Evolutionary conservation across 2,113 vertebrate species (phyloP).

Genomic region (Cyprinus carpio): DNA sequence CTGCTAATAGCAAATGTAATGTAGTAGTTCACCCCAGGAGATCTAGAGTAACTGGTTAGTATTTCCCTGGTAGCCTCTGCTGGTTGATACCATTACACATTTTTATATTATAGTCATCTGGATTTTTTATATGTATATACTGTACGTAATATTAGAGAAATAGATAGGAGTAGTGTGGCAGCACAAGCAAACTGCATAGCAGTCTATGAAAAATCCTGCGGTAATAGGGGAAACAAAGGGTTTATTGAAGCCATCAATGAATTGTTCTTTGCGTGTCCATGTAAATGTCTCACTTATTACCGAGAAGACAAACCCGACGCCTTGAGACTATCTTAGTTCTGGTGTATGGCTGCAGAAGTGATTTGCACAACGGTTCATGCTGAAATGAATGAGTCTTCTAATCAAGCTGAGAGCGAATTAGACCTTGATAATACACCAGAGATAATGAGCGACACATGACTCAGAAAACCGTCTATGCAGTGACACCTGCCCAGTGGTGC

Average conservation of each 20-base stretch:
- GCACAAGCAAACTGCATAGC: neutral
- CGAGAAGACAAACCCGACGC: slow-evolving; percentile 15
- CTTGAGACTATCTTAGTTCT: slow-evolving; percentile 43
- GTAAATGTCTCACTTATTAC: slow-evolving; percentile 34
- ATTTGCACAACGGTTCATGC: slow-evolving; percentile 39
- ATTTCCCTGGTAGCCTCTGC: neutral
- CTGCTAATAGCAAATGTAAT: too few relatives aligned
- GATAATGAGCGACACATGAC: slow-evolving; percentile 51
- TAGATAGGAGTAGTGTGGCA: neutral
- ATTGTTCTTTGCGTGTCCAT: slow-evolving; percentile 32
- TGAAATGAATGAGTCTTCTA: slow-evolving; percentile 46
- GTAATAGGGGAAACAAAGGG: neutral
- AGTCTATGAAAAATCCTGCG: neutral
- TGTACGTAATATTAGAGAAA: neutral
- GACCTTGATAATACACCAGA: slow-evolving; percentile 47
- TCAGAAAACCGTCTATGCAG: slow-evolving; percentile 18
- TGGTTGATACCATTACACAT: neutral
- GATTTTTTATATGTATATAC: neutral
- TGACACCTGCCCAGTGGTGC: slow-evolving; percentile 46
- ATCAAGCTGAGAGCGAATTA: slow-evolving; percentile 55
- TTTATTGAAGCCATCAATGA: neutral
- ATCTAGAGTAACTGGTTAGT: neutral
- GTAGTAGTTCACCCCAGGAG: neutral
- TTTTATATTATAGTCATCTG: neutral
- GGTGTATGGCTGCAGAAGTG: slow-evolving; percentile 42